A percentile compares a stretch with the other conserved stretches of the same genome.
These are phyloP conservation scores for Philhelius pedissequus DNA, from an alignment of 2,888 invertebrate genomes.

Conservation along the genomic window DNA sequence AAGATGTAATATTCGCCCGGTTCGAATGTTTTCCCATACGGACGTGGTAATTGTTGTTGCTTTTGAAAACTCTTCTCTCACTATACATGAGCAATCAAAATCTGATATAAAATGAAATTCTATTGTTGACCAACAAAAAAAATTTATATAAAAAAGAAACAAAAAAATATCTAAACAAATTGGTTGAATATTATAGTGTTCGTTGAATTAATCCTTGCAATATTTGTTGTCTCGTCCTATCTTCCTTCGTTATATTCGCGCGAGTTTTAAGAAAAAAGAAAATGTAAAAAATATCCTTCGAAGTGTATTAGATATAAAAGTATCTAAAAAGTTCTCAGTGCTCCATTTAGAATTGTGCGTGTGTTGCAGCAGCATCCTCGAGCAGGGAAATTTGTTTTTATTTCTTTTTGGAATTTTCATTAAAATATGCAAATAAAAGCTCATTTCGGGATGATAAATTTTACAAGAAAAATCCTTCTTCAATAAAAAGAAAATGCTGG, in stretches of 20 bases:
- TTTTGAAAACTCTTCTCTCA: slow-evolving; percentile 2
- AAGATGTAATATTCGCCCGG: slow-evolving; percentile 77
- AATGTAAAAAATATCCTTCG: slow-evolving; percentile 17
- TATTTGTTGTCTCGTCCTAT: not conserved
- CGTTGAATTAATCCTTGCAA: not conserved
- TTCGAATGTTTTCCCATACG: slow-evolving; percentile 76
- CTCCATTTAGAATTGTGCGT: not conserved
- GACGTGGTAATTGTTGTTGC: slow-evolving; percentile 26
- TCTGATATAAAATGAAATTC: not conserved
- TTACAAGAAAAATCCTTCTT: not conserved
- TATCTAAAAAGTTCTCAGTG: slow-evolving; percentile 3
- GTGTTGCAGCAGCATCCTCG: not conserved
- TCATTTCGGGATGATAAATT: not conserved
- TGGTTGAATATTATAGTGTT: slow-evolving; percentile 38
- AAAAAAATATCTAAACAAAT: not conserved
- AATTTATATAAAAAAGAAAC: not conserved
- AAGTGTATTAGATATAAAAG: slow-evolving; percentile 16
- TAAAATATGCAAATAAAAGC: not conserved
- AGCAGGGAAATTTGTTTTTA: not conserved
- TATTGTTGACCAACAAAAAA: not conserved
- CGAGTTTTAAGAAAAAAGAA: slow-evolving; percentile 2
- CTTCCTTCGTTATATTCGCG: slow-evolving; percentile 17
- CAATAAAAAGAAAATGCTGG: too few relatives aligned
- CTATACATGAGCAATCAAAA: not conserved
- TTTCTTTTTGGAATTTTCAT: not conserved